Evolutionary conservation across 2,888 invertebrate genomes (phyloP).

Genomic region (Trichogramma evanescens): DNA sequence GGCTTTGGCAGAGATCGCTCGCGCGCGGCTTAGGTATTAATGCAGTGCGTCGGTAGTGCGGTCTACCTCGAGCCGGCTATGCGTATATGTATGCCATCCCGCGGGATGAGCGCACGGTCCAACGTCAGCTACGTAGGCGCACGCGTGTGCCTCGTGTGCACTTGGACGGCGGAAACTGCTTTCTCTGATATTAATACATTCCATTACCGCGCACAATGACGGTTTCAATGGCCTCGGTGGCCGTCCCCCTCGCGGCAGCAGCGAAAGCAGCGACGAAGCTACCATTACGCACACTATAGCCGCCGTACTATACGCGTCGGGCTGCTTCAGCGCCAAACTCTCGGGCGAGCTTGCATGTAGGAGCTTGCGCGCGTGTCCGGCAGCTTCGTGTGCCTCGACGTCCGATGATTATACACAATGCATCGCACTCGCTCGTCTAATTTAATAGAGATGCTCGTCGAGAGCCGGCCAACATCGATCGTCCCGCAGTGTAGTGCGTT

Average conservation of each 20-base stretch:
- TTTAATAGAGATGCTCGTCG: constrained; percentile 35
- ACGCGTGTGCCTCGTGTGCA: neutral
- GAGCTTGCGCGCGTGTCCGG: no score
- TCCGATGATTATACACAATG: no score
- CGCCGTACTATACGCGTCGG: constrained; percentile 37
- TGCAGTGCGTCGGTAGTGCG: neutral
- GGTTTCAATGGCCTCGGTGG: constrained; percentile 43
- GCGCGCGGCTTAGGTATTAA: neutral
- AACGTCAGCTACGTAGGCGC: neutral
- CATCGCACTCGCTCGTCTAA: constrained; percentile 29
- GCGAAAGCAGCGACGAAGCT: no score
- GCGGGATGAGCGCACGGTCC: neutral
- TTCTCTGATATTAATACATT: constrained; percentile 46
- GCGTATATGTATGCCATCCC: constrained; percentile 25
- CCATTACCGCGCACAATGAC: constrained; percentile 46
- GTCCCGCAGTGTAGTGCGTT: no score
- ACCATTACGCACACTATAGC: no score
- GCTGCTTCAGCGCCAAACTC: constrained; percentile 16
- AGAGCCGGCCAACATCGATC: neutral
- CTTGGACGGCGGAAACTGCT: no score
- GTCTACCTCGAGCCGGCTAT: neutral
- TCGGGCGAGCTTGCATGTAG: no score
- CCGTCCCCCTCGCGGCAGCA: no score
- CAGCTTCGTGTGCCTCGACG: no score
- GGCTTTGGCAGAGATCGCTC: neutral